Base-by-base conservation (phyloP, 2,797 vertebrate species). In the Poliocrania exsul region DNA sequence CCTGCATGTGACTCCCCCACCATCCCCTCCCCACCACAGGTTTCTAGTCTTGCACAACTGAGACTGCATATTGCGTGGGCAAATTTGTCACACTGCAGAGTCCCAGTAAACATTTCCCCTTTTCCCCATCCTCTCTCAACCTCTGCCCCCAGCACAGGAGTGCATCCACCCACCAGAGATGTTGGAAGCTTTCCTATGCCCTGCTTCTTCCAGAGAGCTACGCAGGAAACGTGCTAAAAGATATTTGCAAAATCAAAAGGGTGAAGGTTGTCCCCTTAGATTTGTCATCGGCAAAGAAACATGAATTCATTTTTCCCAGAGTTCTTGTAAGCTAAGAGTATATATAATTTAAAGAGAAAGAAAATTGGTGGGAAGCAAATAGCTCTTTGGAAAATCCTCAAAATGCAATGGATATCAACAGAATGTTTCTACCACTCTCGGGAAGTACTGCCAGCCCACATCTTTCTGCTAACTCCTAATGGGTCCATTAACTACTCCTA, bases 401-500 rank as follows among this genome's bases (percentile, higher is more conserved):
- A 95, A 96, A 96, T 88, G 95, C 88, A 96, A 94, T 84, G 77
- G 92, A 93, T 96, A 92, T 92, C 85, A 86, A 65, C 77, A 92
- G 25, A 71, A 92, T 83, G 72, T 85, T 86, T 93, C 80, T 86
- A 57, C 92, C 90, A 94, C 95, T 84, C 93, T 90, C 21, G 37
- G 86, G 74, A 70, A 75, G 85, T 37, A 60, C 75, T 84, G 85
- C 93, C 92, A 94, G 90, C 91, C 82, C 67, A 95, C 92, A 94
- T 95, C 90, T 95, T 80, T 95, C 83, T 77, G 46, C 94, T 91
- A 90, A 96, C 85, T 97, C 96, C 95, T 97, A 97, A 96, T 94
- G 93, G 97, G 93, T 97, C 96, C 97, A 97, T 97, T 97, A 97
- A 97, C 96, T 97, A 97, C 95, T 97, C 95, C 96, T 97, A 97